A percentile compares a stretch with the other conserved stretches of the same genome.
phyloP scores from a whole-genome alignment of 2,797 vertebrate genomes.

The Syndactyla subalaris region DNA sequence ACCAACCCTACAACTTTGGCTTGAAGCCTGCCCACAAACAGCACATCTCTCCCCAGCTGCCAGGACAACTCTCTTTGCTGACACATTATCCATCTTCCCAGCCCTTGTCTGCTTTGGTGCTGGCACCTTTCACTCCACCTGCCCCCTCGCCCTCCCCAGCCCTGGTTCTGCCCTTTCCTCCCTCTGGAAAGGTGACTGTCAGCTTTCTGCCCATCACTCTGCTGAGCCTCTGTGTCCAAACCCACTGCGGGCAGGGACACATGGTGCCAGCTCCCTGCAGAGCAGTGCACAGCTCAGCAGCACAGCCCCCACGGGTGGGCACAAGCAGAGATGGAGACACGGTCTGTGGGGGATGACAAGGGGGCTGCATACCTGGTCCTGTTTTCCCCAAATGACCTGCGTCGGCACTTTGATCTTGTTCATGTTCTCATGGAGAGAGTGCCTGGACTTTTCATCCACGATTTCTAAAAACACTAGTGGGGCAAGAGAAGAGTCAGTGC shows the following conservation, averaged over 20 bases:
- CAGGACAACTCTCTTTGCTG: not conserved
- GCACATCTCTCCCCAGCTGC: not conserved
- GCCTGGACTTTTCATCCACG: slow-evolving; percentile 82
- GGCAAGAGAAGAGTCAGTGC: slow-evolving; percentile 42
- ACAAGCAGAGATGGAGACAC: not conserved
- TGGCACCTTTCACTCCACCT: not conserved
- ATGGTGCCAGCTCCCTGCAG: rapidly evolving
- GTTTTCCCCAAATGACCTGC: slow-evolving; percentile 95
- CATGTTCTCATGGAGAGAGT: slow-evolving; percentile 87
- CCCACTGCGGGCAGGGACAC: not conserved
- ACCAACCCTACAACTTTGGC: not conserved
- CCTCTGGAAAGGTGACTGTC: not conserved
- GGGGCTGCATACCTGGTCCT: slow-evolving; percentile 86
- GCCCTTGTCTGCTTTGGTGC: rapidly evolving
- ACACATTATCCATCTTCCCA: not conserved
- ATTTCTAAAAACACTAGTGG: slow-evolving; percentile 88
- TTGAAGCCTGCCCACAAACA: not conserved
- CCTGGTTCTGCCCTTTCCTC: not conserved
- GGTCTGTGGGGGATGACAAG: not conserved
- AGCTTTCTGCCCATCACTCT: not conserved
- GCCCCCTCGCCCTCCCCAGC: not conserved
- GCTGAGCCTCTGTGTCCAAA: not conserved
- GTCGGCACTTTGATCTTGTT: slow-evolving; percentile 86
- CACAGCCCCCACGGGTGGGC: not conserved
- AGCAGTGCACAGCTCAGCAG: not conserved